Percentiles rank a stretch among this genome's conserved stretches.
Evolutionary conservation across 2,113 vertebrate species (phyloP).

Genomic region (Elephas maximus): DNA sequence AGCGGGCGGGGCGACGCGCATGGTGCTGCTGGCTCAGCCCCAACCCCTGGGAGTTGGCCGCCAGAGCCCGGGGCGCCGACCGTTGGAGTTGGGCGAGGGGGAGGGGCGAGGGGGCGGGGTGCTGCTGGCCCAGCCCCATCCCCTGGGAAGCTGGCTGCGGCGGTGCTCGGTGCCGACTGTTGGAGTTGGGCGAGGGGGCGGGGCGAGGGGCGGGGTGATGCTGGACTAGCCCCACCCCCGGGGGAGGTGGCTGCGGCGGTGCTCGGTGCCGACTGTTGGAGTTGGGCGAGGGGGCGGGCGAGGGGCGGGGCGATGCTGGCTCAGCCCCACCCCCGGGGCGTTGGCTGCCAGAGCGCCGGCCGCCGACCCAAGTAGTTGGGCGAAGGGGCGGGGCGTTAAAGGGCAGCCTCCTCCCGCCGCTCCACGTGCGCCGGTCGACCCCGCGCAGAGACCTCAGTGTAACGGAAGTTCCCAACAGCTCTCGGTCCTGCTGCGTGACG

Average conservation of each 20-base stretch:
- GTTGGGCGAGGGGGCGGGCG: background rate
- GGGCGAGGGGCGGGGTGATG: background rate
- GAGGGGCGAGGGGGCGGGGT: background rate
- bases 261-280: background rate
- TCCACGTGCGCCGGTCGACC: fast-evolving
- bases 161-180: fast-evolving
- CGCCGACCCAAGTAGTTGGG: background rate
- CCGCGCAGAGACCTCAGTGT: fast-evolving
- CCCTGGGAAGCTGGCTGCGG: no score
- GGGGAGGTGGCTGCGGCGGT: background rate
- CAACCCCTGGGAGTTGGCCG: no score
- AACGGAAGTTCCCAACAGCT: constrained; percentile 1
- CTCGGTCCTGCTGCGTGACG: fast-evolving
- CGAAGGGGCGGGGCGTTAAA: background rate
- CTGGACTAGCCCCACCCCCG: background rate
- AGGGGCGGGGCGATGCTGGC: no score
- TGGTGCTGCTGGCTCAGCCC: no score
- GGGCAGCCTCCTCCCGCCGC: background rate
- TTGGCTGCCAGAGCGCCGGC: no score
- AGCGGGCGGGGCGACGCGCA: fast-evolving
- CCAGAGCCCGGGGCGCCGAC: fast-evolving
- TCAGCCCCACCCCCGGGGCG: no score
- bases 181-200: background rate
- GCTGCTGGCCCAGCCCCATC: background rate
- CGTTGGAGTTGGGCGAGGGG: background rate